Conservation (phyloP, 2,113 vertebrate genomes). For the Cavia aperea region DNA sequence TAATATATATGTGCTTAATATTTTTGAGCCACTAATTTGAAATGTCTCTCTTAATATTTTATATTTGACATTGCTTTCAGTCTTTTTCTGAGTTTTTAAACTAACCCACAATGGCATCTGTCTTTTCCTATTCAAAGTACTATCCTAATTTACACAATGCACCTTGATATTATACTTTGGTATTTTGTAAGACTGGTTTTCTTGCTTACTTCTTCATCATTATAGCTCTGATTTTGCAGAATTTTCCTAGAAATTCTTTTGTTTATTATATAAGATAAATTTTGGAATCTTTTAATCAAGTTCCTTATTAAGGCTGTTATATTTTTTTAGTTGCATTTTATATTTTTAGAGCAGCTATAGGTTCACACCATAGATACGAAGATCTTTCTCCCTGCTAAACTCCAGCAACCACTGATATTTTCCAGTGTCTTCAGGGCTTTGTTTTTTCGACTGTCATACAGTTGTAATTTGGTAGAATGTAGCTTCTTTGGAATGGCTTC, state of each 20-base stretch:
- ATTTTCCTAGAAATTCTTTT: not conserved
- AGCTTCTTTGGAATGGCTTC: not conserved
- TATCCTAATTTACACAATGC: not conserved
- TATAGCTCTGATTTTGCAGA: not conserved
- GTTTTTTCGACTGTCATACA: not conserved
- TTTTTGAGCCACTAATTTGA: not conserved
- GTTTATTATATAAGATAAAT: not conserved
- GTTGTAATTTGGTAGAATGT: not conserved
- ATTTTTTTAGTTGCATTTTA: not conserved
- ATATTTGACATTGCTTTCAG: not conserved
- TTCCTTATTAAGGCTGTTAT: not conserved
- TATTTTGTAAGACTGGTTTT: not conserved
- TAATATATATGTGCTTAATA: not conserved
- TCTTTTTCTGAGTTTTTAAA: not conserved
- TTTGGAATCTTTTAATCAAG: not conserved
- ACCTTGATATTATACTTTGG: not conserved
- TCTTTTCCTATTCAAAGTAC: not conserved
- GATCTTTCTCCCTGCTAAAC: not conserved
- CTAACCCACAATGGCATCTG: not conserved
- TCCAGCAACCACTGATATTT: not conserved
- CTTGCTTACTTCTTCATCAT: not conserved
- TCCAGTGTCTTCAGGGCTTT: not conserved
- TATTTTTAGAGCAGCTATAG: not conserved
- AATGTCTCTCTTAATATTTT: not conserved
- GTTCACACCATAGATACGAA: not conserved